Evolutionary conservation across 2,797 vertebrate species (phyloP).

Genomic region (Rhinogobio ventralis): DNA sequence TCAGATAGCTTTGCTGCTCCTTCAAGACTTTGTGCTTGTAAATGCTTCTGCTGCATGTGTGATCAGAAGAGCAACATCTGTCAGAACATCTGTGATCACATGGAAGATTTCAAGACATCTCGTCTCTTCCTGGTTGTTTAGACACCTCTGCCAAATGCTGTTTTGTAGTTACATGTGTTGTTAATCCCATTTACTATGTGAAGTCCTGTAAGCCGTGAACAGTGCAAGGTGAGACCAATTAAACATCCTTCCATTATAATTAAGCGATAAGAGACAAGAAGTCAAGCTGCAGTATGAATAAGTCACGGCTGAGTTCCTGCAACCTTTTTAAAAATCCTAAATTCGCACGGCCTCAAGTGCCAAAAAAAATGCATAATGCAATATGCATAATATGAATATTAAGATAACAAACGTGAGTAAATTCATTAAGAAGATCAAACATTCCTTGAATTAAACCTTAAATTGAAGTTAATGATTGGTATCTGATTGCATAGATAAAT

Average conservation of each 20-base stretch:
- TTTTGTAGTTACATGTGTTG: constrained; percentile 20
- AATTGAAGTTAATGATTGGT: not conserved
- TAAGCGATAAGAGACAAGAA: not conserved
- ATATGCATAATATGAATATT: not conserved
- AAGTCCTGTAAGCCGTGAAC: not conserved
- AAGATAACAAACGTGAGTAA: not conserved
- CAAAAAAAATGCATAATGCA: not conserved
- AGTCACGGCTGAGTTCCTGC: not conserved
- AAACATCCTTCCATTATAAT: constrained; percentile 23
- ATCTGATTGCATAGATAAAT: not conserved
- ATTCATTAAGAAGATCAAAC: not conserved
- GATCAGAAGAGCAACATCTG: constrained; percentile 20
- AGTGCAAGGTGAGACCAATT: not conserved
- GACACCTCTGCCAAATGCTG: constrained; percentile 13
- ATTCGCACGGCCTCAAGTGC: not conserved
- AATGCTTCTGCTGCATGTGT: constrained; percentile 2
- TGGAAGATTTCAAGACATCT: not conserved
- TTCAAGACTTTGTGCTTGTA: constrained; percentile 5
- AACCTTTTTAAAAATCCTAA: not conserved
- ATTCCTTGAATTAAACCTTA: not conserved
- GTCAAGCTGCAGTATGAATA: not conserved
- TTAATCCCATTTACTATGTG: constrained; percentile 4
- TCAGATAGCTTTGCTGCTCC: not conserved
- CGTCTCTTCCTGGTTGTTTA: not conserved
- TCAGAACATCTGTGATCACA: not conserved